Evolutionary conservation across 2,113 vertebrate genomes (phyloP).

Genomic region (Ammodramus savannarum): DNA sequence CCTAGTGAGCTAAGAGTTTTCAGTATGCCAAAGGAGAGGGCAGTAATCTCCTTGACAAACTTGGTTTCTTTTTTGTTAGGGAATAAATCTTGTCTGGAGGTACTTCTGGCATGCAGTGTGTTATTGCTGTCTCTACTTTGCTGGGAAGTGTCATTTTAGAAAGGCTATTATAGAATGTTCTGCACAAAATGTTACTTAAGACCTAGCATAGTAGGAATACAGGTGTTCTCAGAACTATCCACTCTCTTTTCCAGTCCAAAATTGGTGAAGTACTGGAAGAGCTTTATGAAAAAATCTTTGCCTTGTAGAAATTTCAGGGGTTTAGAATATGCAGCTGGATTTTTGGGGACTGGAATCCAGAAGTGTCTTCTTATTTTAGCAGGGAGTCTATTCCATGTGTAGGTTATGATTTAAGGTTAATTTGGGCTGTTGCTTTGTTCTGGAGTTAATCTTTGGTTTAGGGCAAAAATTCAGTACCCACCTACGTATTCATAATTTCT

Average conservation of each 20-base stretch:
- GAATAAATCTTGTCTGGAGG: neutral
- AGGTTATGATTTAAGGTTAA: neutral
- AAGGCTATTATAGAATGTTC: neutral
- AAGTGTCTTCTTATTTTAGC: neutral
- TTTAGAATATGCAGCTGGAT: neutral
- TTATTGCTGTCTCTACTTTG: neutral
- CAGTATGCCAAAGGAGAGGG: neutral
- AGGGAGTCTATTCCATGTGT: neutral
- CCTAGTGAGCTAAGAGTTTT: neutral
- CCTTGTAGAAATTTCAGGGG: neutral
- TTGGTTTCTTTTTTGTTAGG: neutral
- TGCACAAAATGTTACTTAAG: neutral
- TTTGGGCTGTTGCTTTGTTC: neutral
- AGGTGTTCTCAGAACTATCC: neutral
- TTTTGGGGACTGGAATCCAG: neutral
- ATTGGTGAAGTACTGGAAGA: neutral
- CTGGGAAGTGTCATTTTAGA: neutral
- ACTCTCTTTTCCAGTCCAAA: neutral
- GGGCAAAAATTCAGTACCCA: neutral
- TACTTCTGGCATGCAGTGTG: neutral
- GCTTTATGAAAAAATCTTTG: neutral
- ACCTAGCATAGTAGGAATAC: neutral
- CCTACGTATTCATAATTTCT: neutral
- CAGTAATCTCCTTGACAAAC: neutral
- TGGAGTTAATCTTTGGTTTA: neutral